These are phyloP conservation scores for Junco hyemalis DNA, from an alignment of 2,113 vertebrate species.

Conservation along the genomic window DNA sequence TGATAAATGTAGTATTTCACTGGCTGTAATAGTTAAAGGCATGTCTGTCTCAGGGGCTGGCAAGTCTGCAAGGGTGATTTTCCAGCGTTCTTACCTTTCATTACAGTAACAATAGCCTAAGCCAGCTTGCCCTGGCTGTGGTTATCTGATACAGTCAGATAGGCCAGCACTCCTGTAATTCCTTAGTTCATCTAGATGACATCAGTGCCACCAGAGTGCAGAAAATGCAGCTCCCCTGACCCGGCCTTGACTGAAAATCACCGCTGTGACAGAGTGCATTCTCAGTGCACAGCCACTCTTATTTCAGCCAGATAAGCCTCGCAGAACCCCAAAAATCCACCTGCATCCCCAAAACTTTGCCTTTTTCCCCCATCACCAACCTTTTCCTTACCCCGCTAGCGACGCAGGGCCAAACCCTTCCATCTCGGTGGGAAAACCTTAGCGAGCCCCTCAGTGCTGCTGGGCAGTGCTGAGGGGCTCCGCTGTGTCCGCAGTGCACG, in stretches of 20 bases:
- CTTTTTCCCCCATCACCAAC: not conserved
- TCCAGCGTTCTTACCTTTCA: conserved; percentile 47
- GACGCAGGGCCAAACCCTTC: not conserved
- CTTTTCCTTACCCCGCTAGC: not conserved
- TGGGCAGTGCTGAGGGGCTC: not conserved
- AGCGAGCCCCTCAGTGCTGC: fast-evolving
- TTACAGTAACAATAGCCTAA: not conserved
- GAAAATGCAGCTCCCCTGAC: not conserved
- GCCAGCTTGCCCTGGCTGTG: conserved; percentile 37
- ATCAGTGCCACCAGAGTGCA: not conserved
- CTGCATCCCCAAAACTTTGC: not conserved
- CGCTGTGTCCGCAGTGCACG: conserved; percentile 80
- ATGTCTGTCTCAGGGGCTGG: conserved; percentile 8
- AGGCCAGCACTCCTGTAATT: conserved; percentile 12
- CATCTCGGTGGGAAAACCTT: fast-evolving
- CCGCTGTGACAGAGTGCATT: not conserved
- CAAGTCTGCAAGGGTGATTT: conserved; percentile 18
- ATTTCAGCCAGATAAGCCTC: not conserved
- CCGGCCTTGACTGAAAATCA: not conserved
- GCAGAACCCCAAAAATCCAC: not conserved
- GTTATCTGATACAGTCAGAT: conserved; percentile 27
- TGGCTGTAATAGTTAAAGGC: not conserved
- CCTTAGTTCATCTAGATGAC: conserved; percentile 20
- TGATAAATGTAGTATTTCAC: conserved; percentile 28
- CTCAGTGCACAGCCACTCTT: not conserved